These are phyloP conservation scores for Drosophila ohnishii DNA, from an alignment of 1,140 invertebrate genomes.

Conservation along the genomic window DNA sequence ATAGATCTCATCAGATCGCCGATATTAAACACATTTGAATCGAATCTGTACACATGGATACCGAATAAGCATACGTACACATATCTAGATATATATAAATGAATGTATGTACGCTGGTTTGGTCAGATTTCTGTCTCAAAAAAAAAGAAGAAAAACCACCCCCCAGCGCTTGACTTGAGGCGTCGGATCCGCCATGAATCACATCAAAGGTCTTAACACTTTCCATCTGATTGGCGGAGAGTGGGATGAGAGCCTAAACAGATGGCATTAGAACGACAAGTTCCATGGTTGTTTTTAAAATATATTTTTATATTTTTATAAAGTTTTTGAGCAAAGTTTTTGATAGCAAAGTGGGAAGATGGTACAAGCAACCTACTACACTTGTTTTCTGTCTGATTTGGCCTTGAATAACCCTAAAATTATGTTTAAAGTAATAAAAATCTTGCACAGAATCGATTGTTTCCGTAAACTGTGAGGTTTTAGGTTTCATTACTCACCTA, in stretches of 20 bases:
- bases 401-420: neutral
- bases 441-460: neutral
- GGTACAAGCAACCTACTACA: neutral
- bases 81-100: neutral
- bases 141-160: neutral
- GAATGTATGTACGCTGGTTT: neutral
- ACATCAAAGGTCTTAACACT: slow-evolving; percentile 7
- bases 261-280: slow-evolving; percentile 14
- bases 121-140: neutral
- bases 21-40: slow-evolving; percentile 30
- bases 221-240: neutral
- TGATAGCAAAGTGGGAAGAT: too few species aligned
- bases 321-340: too few species aligned
- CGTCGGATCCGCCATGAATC: slow-evolving; percentile 7
- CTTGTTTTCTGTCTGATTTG: neutral
- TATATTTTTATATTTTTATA: neutral
- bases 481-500: neutral
- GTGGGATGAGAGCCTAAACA: slow-evolving; percentile 4
- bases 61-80: neutral
- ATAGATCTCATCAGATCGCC: slow-evolving; percentile 53
- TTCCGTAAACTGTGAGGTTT: neutral
- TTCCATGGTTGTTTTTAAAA: neutral
- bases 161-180: neutral
- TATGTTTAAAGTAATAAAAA: neutral
- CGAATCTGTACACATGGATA: neutral